Percentiles rank a stretch among this genome's conserved stretches.
These are phyloP conservation scores for Eleginops maclovinus DNA, from an alignment of 2,113 vertebrate genomes.

Conservation along the genomic window DNA sequence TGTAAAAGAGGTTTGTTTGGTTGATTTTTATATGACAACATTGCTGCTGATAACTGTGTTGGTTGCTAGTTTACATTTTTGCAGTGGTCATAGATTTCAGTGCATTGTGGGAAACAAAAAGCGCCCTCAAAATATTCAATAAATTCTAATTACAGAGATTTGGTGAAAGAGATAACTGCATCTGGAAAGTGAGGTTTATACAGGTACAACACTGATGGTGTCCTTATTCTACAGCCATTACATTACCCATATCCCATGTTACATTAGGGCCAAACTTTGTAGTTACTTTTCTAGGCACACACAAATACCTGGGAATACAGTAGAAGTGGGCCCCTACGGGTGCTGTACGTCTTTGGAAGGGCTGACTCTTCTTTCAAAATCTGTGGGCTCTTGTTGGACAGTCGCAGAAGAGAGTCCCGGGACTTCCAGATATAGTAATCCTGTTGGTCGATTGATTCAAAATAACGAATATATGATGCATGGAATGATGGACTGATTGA, in stretches of 20 bases:
- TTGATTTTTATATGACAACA: too few relatives aligned
- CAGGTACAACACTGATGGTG: neutral
- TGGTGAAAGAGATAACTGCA: too few relatives aligned
- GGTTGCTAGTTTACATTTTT: too few relatives aligned
- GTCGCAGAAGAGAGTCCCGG: slow-evolving; percentile 65
- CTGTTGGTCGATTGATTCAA: slow-evolving; percentile 51
- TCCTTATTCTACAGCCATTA: neutral
- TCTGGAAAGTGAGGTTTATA: neutral
- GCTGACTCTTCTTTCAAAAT: slow-evolving; percentile 54
- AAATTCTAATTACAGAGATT: too few relatives aligned
- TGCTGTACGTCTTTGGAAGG: slow-evolving; percentile 88
- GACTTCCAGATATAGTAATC: slow-evolving; percentile 89
- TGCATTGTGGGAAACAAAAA: too few relatives aligned
- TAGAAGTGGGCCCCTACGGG: slow-evolving; percentile 80
- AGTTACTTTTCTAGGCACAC: neutral
- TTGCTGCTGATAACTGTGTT: too few relatives aligned
- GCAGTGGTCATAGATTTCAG: too few relatives aligned
- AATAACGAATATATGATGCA: neutral
- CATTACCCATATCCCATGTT: neutral
- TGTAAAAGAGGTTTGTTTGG: too few relatives aligned
- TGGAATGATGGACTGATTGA: neutral
- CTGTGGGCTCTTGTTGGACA: slow-evolving; percentile 68
- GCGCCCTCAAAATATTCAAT: too few relatives aligned
- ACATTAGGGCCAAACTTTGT: neutral
- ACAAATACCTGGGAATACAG: slow-evolving; percentile 81